These are phyloP conservation scores for Semotilus atromaculatus DNA, from an alignment of 2,797 vertebrate genomes.

Conservation along the genomic window DNA sequence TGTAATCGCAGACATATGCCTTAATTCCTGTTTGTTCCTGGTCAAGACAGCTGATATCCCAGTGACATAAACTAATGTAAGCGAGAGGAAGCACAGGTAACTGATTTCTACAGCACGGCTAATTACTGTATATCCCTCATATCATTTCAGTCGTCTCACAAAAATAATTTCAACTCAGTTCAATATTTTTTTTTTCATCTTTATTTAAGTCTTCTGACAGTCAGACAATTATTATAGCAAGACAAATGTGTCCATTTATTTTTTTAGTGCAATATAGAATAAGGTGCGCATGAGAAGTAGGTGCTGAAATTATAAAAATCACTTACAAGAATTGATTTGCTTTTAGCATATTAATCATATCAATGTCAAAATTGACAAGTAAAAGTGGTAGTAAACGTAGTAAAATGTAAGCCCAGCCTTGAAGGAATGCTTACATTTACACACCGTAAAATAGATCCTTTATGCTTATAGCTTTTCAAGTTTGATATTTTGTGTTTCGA, in stretches of 20 bases:
- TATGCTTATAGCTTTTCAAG: background rate
- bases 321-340: background rate
- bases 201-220: background rate
- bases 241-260: background rate
- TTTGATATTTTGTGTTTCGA: background rate
- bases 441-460: background rate
- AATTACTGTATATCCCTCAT: background rate
- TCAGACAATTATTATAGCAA: background rate
- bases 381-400: background rate
- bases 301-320: background rate
- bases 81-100: background rate
- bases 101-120: background rate
- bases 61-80: constrained; percentile 16
- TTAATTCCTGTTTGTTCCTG: background rate
- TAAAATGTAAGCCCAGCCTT: background rate
- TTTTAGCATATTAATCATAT: background rate
- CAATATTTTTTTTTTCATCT: background rate
- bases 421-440: background rate
- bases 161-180: background rate
- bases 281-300: background rate
- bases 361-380: background rate
- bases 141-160: background rate
- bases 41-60: constrained; percentile 15
- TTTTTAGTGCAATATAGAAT: background rate
- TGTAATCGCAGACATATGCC: constrained; percentile 65